Evolutionary conservation across 2,888 invertebrate species (phyloP), one percentile per base, ranked within the genome.

Genomic region (Melanotus villosus): DNA sequence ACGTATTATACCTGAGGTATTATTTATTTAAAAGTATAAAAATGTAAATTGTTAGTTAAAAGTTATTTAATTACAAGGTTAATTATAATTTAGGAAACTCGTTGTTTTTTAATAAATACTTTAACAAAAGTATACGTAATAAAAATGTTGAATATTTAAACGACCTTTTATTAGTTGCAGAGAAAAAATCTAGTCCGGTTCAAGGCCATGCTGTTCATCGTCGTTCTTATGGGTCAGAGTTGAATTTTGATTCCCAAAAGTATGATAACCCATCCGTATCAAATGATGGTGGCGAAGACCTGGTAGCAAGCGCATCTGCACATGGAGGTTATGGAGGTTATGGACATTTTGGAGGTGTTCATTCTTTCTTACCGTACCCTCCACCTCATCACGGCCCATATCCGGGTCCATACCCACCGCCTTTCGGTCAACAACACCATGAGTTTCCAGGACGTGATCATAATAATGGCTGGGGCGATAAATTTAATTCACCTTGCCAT

Each of bases 151-250:
- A 34, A 34, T n/a, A 41, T 10, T 19, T 12, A 23, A n/a, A 18
- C 32, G 16, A 52, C 52, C 52, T 52, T 52, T 52, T 18, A 16
- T 16, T 18, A 32, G 12, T 52, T 52, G 32, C 52, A 52, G 52
- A 52, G n/a, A n/a, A 30, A 30, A 32, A 32, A 52, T 32, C 52
- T 32, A 32, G 18, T 32, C 16, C 16, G 4, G 14, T 10, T n/a
- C 32, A 52, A 52, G 52, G 52, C 32, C 56, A 56, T 16, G 12
- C 18, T 7, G n/a, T 56, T 12, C 36, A 36, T 1, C 18, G 18
- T 3, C 56, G 56, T 10, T 52, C 52, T 1, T n/a, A 7, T 9
- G 52, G 50, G 9, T 16, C 50, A 26, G 26, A 50, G 7, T 16
- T 14, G 5, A 16, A 14, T 14, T 9, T 41, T 41, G 16, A 16